These are phyloP conservation scores for Tiliacea citrago DNA, from an alignment of 2,888 invertebrate species.

Conservation along the genomic window DNA sequence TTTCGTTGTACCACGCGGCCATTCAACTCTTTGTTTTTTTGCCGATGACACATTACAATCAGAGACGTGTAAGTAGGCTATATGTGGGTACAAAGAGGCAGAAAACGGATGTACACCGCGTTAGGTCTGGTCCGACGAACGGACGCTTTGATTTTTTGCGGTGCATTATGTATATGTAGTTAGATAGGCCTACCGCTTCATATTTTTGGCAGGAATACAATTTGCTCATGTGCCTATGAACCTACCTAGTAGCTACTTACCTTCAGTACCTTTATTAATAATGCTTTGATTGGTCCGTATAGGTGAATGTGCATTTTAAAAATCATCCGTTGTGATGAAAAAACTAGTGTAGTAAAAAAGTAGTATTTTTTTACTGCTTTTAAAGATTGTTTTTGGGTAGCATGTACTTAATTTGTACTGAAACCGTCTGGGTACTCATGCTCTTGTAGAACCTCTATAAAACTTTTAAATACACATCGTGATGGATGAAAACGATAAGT, in stretches of 20 bases:
- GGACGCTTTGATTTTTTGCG: slow-evolving; percentile 43
- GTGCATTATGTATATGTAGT: slow-evolving; percentile 15
- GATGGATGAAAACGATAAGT: slow-evolving; percentile 31
- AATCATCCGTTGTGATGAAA: no score
- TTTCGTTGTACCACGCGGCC: slow-evolving; percentile 63
- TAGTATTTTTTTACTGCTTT: background rate
- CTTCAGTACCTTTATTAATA: background rate
- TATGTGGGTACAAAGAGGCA: slow-evolving; percentile 46
- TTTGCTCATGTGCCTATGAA: background rate
- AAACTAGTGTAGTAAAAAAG: background rate
- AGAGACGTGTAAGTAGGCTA: slow-evolving; percentile 64
- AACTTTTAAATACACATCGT: slow-evolving; percentile 29
- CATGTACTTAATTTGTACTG: background rate
- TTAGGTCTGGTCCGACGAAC: slow-evolving; percentile 23
- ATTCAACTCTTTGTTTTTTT: slow-evolving; percentile 75
- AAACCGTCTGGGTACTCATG: background rate
- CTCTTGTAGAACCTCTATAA: slow-evolving; percentile 6
- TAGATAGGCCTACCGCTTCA: slow-evolving; percentile 31
- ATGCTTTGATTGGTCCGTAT: background rate
- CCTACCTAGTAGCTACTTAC: background rate
- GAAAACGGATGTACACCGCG: slow-evolving; percentile 59
- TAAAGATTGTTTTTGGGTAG: background rate
- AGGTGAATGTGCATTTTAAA: background rate
- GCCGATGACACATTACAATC: slow-evolving; percentile 70
- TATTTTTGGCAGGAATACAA: slow-evolving; percentile 12